These are phyloP conservation scores for Clarias pachynema DNA, from an alignment of 2,797 vertebrate genomes.

Conservation along the genomic window DNA sequence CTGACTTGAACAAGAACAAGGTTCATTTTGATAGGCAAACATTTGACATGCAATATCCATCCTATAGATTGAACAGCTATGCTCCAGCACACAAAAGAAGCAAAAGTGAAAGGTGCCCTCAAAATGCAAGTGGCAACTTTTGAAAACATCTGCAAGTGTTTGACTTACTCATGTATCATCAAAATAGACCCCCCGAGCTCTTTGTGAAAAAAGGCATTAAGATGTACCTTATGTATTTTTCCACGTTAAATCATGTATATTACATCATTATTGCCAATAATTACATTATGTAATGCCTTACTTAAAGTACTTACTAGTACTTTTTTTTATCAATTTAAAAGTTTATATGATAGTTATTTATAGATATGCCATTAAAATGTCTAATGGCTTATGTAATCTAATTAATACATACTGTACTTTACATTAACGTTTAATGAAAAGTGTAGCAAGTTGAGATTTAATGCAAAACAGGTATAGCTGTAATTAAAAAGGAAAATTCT, in stretches of 20 bases:
- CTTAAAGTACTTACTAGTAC: no score
- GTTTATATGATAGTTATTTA: background rate
- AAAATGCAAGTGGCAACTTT: constrained; percentile 7
- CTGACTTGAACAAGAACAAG: constrained; percentile 3
- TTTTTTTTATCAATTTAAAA: background rate
- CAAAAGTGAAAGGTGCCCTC: constrained; percentile 24
- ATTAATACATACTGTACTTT: no score
- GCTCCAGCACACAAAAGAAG: background rate
- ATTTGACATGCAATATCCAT: constrained; percentile 42
- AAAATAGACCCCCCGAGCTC: background rate
- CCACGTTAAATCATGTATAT: background rate
- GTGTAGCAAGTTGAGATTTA: background rate
- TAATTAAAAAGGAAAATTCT: background rate
- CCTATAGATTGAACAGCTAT: constrained; percentile 3
- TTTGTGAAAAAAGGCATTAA: background rate
- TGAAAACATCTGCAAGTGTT: background rate
- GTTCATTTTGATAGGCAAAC: constrained; percentile 41
- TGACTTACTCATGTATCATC: background rate
- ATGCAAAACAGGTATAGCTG: background rate
- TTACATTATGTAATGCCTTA: background rate
- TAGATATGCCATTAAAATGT: background rate
- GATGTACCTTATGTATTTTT: background rate
- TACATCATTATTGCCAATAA: background rate
- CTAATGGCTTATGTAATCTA: background rate
- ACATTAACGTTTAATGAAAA: background rate